Evolutionary conservation across 2,888 invertebrate genomes (phyloP).

Genomic region (Alitta virens): DNA sequence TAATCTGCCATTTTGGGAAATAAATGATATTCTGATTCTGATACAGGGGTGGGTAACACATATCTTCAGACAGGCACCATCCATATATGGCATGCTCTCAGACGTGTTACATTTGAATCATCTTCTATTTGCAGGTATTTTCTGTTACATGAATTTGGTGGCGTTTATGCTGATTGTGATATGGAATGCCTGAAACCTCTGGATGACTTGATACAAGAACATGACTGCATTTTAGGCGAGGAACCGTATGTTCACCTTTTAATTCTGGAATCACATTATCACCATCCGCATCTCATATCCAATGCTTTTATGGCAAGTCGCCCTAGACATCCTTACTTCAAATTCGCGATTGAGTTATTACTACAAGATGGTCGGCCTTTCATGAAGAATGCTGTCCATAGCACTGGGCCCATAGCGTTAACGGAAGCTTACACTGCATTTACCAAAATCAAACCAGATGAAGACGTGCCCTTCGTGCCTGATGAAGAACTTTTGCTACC

Average conservation of each 20-base stretch:
- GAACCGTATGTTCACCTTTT: conserved; percentile 28
- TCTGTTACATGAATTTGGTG: conserved; percentile 30
- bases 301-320: conserved; percentile 29
- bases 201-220: conserved; percentile 19
- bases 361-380: not conserved
- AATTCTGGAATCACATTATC: conserved; percentile 18
- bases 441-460: no score
- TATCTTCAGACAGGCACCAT: no score
- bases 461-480: no score
- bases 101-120: conserved; percentile 32
- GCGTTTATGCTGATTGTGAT: conserved; percentile 31
- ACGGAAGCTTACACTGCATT: no score
- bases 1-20: no score
- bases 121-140: no score
- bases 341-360: conserved; percentile 22
- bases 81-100: no score
- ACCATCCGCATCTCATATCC: conserved; percentile 11
- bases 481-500: no score
- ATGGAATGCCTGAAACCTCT: conserved; percentile 24
- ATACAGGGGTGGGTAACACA: no score
- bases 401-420: no score
- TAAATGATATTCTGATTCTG: no score
- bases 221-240: conserved; percentile 25
- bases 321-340: conserved; percentile 25
- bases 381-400: no score